A percentile compares a stretch with the other conserved stretches of the same genome.
These are phyloP conservation scores for Psilanteris sp. DNA, from an alignment of 1,140 invertebrate genomes.

Conservation along the genomic window DNA sequence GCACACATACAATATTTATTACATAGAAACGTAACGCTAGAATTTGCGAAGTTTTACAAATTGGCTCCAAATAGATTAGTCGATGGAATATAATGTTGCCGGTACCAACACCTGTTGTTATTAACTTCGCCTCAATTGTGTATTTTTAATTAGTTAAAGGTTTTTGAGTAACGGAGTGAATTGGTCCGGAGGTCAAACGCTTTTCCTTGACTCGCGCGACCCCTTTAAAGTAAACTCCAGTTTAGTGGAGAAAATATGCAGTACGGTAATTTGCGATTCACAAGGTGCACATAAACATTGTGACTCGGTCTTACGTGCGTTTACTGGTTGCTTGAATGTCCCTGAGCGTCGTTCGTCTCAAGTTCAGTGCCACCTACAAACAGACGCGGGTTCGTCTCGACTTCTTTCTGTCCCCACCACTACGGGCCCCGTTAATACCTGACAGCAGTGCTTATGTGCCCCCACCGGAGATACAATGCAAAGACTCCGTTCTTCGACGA, in stretches of 20 bases:
- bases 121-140: too few relatives aligned
- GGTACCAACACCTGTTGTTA: too few relatives aligned
- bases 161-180: too few relatives aligned
- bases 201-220: constrained; percentile 12
- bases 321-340: constrained; percentile 27
- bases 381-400: constrained; percentile 59
- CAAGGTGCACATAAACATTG: constrained; percentile 18
- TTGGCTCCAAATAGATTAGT: too few relatives aligned
- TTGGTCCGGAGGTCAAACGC: not conserved
- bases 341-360: constrained; percentile 48
- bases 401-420: constrained; percentile 27
- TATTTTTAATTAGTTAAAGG: too few relatives aligned
- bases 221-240: constrained; percentile 5
- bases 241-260: not conserved
- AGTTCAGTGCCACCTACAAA: constrained; percentile 67
- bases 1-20: too few relatives aligned
- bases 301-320: constrained; percentile 14
- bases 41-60: too few relatives aligned
- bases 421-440: constrained; percentile 26
- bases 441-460: constrained; percentile 29
- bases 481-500: constrained; percentile 27
- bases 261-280: constrained; percentile 14
- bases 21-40: too few relatives aligned
- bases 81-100: too few relatives aligned
- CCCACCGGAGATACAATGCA: constrained; percentile 53